Evolutionary conservation across 2,113 vertebrate species (phyloP).

Genomic region (Aspidoscelis tigris): DNA sequence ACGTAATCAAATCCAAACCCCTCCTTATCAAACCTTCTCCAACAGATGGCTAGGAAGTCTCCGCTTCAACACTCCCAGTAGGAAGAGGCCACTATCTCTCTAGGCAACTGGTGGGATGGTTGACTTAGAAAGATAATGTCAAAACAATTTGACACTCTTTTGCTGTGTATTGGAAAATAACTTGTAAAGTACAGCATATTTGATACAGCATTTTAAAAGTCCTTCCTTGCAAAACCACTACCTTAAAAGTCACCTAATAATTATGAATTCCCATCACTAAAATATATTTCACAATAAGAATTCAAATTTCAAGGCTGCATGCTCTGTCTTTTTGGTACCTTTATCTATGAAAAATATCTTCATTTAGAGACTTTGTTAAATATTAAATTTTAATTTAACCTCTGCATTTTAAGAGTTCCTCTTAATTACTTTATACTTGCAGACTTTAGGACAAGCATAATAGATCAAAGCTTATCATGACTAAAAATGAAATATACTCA

Average conservation of each 20-base stretch:
- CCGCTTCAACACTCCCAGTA: no score
- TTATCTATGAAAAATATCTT: slow-evolving; percentile 27
- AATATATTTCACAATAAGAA: slow-evolving; percentile 4
- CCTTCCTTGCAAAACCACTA: not conserved
- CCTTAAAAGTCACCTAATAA: slow-evolving; percentile 1
- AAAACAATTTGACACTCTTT: no score
- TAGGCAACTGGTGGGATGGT: no score
- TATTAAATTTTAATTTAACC: slow-evolving; percentile 45
- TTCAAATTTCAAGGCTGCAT: not conserved
- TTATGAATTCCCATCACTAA: not conserved
- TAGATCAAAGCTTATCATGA: slow-evolving; percentile 52
- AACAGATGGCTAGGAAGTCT: no score
- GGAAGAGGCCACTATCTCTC: no score
- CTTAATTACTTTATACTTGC: slow-evolving; percentile 37
- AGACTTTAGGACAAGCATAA: slow-evolving; percentile 27
- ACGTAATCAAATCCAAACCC: no score
- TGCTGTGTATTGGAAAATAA: no score
- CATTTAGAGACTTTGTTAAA: not conserved
- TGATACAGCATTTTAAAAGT: no score
- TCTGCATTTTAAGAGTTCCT: slow-evolving; percentile 26
- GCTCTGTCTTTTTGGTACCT: slow-evolving; percentile 4
- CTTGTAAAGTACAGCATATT: no score
- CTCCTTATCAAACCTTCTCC: no score
- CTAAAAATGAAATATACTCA: slow-evolving; percentile 32
- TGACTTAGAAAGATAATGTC: no score